phyloP scores from a whole-genome alignment of 2,113 vertebrate species.

The Eclectus roratus region DNA sequence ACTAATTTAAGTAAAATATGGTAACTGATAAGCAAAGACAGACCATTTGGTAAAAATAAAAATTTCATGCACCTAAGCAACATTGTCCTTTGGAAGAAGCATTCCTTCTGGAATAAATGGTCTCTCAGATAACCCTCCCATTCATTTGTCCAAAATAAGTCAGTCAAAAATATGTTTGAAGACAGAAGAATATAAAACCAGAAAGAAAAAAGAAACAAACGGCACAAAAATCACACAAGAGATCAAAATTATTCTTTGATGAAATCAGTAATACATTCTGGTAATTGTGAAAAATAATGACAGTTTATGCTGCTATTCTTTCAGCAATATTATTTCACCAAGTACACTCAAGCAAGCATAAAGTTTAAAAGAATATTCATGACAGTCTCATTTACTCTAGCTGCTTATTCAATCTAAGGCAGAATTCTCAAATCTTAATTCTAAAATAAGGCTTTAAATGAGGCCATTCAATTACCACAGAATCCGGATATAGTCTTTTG shows the following conservation, averaged over 20 bases:
- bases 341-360: neutral
- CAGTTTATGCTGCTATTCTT: neutral
- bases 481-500: conserved; percentile 82
- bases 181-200: neutral
- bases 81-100: neutral
- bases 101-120: neutral
- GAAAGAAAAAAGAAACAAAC: neutral
- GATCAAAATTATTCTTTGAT: neutral
- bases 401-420: neutral
- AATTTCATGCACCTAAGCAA: neutral
- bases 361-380: neutral
- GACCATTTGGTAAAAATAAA: neutral
- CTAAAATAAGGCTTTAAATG: neutral
- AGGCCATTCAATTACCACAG: conserved; percentile 81
- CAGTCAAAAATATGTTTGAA: neutral
- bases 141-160: neutral
- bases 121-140: neutral
- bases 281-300: neutral
- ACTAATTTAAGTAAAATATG: neutral
- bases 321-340: neutral
- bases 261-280: neutral
- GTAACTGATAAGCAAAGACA: neutral
- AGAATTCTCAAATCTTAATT: neutral
- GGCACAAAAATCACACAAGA: neutral
- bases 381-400: neutral